Base-by-base conservation (phyloP, 2,113 vertebrate species). In the Shinisaurus crocodilurus region DNA sequence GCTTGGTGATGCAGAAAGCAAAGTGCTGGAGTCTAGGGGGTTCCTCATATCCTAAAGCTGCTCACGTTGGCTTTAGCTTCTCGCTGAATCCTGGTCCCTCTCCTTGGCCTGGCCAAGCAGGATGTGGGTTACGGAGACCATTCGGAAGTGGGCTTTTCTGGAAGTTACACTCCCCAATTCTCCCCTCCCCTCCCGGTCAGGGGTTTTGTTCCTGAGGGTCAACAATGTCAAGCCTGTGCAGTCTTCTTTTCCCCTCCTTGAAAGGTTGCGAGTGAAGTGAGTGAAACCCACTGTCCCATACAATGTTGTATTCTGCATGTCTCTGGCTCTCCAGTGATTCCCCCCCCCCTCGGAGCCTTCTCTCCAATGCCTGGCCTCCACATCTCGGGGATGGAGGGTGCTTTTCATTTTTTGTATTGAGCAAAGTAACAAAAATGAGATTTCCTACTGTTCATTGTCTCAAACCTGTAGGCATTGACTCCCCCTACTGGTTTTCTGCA, bases 401-500 rank as follows among this genome's bases (percentile, higher is more conserved):
- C 0, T 74, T 57, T 48, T 32, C 69, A 12, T 74, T 48, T 48
- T 79, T 72, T 23, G 23, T 27, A 25, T 18, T 6, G 5, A 89
- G n/a, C 16, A 74, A 40, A 60, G 2, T 13, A 79, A 34, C 23
- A 72, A 3, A n/a, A 57, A 89, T n/a, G 86, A 18, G 60, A 79
- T 65, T 92, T 67, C 88, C 0, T 83, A 20, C 82, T 20, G 0
- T 0, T 80, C 65, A 60, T 91, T 90, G 89, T 54, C 48, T 94
- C 45, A 83, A 94, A 96, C 93, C 93, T 93, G 75, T 91, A 92
- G 88, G 67, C 95, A 92, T 67, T 4, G 0, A 94, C 96, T 95
- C 95, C 96, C 93, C 96, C 95, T 96, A 87, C 95, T 96, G 95
- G 95, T 85, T 81, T 86, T 29, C 10, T 88, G 65, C 45, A 81